phyloP scores from a whole-genome alignment of 2,888 invertebrate species.

The Marronus borbonicus region DNA sequence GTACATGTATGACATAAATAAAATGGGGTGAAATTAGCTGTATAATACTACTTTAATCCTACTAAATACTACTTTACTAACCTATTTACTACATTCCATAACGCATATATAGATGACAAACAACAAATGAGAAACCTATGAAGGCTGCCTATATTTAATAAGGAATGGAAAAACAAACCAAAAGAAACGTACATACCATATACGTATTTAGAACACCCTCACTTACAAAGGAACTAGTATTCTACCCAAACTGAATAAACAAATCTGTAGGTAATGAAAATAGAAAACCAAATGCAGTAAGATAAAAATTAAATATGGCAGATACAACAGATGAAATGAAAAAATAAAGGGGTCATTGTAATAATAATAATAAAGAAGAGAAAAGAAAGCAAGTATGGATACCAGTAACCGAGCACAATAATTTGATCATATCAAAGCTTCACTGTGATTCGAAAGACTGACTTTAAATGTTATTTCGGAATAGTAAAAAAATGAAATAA shows the following conservation, averaged over 20 bases:
- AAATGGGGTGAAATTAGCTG: conserved; percentile 36
- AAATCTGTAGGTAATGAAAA: neutral
- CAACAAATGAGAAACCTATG: neutral
- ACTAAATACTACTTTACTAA: neutral
- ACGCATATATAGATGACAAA: conserved; percentile 8
- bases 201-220: conserved; percentile 4
- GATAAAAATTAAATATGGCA: neutral
- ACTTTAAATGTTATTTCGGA: conserved; percentile 71
- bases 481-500: conserved; percentile 61
- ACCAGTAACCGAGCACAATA: conserved; percentile 70
- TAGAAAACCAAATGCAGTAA: neutral
- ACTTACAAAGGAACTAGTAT: too few species aligned
- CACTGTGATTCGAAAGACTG: conserved; percentile 75
- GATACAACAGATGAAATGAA: neutral
- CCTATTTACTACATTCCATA: conserved; percentile 56
- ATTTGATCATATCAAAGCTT: conserved; percentile 74
- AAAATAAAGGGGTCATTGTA: neutral
- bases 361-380: conserved; percentile 40
- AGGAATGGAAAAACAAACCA: neutral
- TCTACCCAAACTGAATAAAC: neutral
- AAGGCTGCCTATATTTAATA: conserved; percentile 41
- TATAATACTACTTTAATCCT: conserved; percentile 53
- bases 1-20: too few species aligned
- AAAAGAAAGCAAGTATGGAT: conserved; percentile 51
- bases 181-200: neutral